Evolutionary conservation across 1,140 invertebrate genomes (phyloP).

Genomic region (Dermatophagoides farinae): DNA sequence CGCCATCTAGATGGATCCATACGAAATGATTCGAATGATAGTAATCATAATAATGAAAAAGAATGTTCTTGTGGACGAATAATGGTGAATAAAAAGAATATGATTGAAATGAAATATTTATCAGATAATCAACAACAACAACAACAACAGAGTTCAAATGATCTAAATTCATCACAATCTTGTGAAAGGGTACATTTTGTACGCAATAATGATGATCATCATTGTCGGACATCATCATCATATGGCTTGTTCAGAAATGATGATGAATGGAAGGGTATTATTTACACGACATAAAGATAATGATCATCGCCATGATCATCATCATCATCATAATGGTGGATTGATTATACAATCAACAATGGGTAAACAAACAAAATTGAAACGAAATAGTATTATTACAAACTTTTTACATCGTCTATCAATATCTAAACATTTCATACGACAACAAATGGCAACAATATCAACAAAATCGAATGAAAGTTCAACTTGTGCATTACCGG

Average conservation of each 20-base stretch:
- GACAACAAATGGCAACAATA: too few species aligned
- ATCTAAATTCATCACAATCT: background rate
- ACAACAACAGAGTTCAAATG: background rate
- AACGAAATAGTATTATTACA: too few species aligned
- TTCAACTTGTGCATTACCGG: background rate
- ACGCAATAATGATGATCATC: background rate
- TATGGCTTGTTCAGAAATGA: too few species aligned
- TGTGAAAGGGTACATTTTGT: background rate
- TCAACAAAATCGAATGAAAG: background rate
- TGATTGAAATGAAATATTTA: background rate
- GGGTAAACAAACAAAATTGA: too few species aligned
- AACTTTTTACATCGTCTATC: too few species aligned
- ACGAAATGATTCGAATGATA: background rate
- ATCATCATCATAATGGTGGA: too few species aligned
- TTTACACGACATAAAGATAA: background rate
- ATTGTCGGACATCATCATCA: too few species aligned
- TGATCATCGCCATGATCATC: background rate
- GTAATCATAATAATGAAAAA: too few species aligned
- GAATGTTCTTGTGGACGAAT: background rate
- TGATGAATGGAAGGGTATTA: background rate
- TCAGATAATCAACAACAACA: background rate
- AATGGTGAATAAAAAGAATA: background rate
- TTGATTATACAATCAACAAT: too few species aligned
- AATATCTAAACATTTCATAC: too few species aligned
- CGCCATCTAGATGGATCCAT: background rate